Percentiles rank a stretch among this genome's conserved stretches.
phyloP scores from a whole-genome alignment of 2,888 invertebrate species.

The Drosophila hamatofila region DNA sequence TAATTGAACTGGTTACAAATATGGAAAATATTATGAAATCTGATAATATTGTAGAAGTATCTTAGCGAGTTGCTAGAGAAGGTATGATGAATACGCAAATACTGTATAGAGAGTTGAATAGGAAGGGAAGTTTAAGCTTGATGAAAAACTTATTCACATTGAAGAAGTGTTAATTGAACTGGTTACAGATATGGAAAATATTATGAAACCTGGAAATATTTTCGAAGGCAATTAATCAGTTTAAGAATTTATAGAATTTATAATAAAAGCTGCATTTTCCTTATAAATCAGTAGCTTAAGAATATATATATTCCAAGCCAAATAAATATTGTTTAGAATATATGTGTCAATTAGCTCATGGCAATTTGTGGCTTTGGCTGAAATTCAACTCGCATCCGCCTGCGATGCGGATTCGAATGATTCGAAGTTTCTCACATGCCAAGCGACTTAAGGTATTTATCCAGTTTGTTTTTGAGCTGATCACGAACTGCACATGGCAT shows the following conservation, averaged over 20 bases:
- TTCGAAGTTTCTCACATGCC: conserved; percentile 36
- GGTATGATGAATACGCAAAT: conserved; percentile 3
- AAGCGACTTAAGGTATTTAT: conserved; percentile 35
- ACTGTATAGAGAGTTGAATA: conserved; percentile 7
- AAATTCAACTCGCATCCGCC: conserved; percentile 23
- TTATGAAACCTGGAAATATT: neutral
- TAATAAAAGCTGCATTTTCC: neutral
- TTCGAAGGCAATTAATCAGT: neutral
- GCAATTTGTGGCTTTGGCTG: conserved; percentile 31
- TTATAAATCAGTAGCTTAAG: neutral
- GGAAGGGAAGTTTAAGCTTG: neutral
- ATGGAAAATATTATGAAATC: neutral
- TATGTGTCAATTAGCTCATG: conserved; percentile 27
- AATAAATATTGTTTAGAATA: conserved; percentile 1
- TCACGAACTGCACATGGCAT: conserved; percentile 55
- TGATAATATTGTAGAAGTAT: no score
- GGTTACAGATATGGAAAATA: neutral
- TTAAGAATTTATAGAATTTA: neutral
- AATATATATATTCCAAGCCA: neutral
- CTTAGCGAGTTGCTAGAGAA: neutral
- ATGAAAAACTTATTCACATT: neutral
- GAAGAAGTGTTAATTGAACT: conserved; percentile 1
- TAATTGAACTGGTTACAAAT: conserved; percentile 1
- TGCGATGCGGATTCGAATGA: conserved; percentile 26
- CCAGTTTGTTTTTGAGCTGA: conserved; percentile 47